These are phyloP conservation scores for Aratinga solstitialis DNA, from an alignment of 2,797 vertebrate genomes.

Conservation along the genomic window DNA sequence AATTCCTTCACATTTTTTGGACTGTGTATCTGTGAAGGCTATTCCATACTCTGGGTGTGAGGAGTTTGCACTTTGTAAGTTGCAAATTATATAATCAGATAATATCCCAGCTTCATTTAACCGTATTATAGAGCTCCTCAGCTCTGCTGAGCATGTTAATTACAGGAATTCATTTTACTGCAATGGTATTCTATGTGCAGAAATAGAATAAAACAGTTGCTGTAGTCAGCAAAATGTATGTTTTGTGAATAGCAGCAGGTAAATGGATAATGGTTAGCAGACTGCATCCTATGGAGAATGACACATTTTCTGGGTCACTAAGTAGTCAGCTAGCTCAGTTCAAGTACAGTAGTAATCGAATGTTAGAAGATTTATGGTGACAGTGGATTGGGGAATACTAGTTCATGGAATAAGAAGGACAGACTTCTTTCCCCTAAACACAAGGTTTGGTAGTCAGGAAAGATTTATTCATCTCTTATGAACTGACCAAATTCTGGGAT, in stretches of 20 bases:
- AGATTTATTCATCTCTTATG: neutral
- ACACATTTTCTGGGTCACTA: conserved; percentile 40
- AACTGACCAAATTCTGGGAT: neutral
- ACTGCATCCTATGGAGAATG: neutral
- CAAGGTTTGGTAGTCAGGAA: neutral
- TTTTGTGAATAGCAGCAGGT: neutral
- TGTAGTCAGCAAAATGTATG: conserved; percentile 44
- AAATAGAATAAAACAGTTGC: conserved; percentile 41
- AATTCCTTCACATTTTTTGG: neutral
- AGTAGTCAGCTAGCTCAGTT: neutral
- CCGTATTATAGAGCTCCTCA: conserved; percentile 12
- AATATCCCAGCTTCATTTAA: conserved; percentile 37
- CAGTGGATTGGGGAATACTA: neutral
- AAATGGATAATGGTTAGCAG: conserved; percentile 21
- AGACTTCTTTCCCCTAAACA: neutral
- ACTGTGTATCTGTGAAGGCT: neutral
- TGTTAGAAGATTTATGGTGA: neutral
- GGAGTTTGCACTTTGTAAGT: neutral
- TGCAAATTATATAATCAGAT: conserved; percentile 6
- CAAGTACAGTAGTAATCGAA: conserved; percentile 5
- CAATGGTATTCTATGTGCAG: conserved; percentile 30
- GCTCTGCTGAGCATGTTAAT: conserved; percentile 58
- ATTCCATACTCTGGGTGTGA: neutral
- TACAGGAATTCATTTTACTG: conserved; percentile 60
- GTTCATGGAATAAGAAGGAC: conserved; percentile 12